Evolutionary conservation across 2,113 vertebrate species (phyloP).

Genomic region (Rhabdornis inornatus): DNA sequence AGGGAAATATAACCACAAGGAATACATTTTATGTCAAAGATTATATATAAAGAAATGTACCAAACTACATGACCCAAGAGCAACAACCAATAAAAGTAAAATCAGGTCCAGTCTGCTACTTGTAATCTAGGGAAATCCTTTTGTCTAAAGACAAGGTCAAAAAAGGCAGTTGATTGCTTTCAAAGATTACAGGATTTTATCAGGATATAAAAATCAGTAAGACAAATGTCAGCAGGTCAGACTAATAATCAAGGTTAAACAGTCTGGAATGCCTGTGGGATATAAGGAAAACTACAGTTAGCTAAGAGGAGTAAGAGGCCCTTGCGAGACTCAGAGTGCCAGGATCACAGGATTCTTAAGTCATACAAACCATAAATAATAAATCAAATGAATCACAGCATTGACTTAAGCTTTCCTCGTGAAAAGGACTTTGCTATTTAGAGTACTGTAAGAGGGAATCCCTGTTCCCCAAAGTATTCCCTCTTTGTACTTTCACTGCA

Average conservation of each 20-base stretch:
- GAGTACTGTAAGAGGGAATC: background rate
- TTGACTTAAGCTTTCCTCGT: background rate
- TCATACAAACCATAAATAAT: slow-evolving; percentile 29
- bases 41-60: background rate
- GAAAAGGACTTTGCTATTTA: background rate
- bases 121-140: background rate
- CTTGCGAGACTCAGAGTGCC: background rate
- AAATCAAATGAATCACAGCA: background rate
- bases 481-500: background rate
- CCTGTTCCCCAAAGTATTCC: background rate
- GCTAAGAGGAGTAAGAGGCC: background rate
- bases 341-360: slow-evolving; percentile 8
- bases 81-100: background rate
- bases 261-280: slow-evolving; percentile 7
- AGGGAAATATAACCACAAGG: background rate
- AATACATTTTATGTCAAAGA: background rate
- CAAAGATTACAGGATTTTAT: background rate
- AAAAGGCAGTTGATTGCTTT: background rate
- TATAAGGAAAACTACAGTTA: background rate
- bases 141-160: background rate
- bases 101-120: background rate
- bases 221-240: background rate
- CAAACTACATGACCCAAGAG: background rate
- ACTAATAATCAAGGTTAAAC: slow-evolving; percentile 13
- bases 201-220: background rate